A percentile compares a stretch with the other conserved stretches of the same genome.
Evolutionary conservation across 2,888 invertebrate species (phyloP).

Genomic region (Aricia artaxerxes): DNA sequence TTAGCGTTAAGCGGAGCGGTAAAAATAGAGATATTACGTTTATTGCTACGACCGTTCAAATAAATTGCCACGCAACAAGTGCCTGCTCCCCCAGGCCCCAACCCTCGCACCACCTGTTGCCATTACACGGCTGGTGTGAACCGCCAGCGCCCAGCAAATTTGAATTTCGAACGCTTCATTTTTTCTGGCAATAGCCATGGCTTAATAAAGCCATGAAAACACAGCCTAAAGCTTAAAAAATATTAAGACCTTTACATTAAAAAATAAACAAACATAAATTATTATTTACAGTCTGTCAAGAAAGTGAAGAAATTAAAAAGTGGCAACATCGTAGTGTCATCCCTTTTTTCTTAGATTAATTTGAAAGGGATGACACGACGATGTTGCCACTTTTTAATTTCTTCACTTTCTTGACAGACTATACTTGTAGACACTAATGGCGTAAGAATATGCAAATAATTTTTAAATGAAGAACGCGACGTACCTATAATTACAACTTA

Average conservation of each 20-base stretch:
- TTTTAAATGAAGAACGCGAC: neutral
- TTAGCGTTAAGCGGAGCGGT: neutral
- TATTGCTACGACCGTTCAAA: constrained; percentile 41
- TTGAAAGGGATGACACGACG: too few relatives aligned
- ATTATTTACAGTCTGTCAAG: neutral
- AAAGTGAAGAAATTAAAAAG: too few relatives aligned
- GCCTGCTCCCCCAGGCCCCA: constrained; percentile 50
- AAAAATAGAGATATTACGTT: constrained; percentile 33
- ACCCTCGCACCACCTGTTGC: constrained; percentile 66
- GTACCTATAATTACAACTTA: neutral
- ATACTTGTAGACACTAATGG: neutral
- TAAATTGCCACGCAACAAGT: constrained; percentile 60
- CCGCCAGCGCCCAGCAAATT: constrained; percentile 21
- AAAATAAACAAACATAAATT: constrained; percentile 17
- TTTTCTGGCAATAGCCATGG: neutral
- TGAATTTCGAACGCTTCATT: constrained; percentile 3
- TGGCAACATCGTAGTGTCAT: too few relatives aligned
- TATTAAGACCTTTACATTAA: neutral
- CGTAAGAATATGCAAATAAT: neutral
- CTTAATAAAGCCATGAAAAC: neutral
- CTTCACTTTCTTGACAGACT: too few relatives aligned
- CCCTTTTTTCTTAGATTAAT: too few relatives aligned
- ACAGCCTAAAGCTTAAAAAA: neutral
- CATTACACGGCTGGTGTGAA: constrained; percentile 7
- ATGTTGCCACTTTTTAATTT: too few relatives aligned